A percentile compares a stretch with the other conserved stretches of the same genome.
phyloP scores from a whole-genome alignment of 2,797 vertebrate species.

The Saxicola maurus region DNA sequence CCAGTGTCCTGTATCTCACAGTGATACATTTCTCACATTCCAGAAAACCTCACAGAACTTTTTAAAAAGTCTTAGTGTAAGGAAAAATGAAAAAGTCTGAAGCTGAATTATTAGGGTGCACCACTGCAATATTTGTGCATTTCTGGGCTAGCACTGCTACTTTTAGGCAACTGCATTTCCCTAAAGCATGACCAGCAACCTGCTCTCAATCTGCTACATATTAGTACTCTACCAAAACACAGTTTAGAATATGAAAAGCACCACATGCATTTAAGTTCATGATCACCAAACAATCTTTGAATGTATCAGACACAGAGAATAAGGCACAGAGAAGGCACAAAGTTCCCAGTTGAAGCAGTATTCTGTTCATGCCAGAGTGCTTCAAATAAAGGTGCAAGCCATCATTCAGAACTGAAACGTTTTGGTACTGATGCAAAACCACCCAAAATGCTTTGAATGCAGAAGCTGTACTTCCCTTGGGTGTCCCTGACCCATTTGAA shows the following conservation, averaged over 20 bases:
- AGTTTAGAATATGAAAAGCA: neutral
- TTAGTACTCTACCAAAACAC: neutral
- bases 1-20: too few species aligned
- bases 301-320: neutral
- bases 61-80: too few species aligned
- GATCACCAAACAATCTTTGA: neutral
- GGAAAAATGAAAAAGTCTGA: neutral
- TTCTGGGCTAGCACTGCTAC: neutral
- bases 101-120: neutral
- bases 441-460: neutral
- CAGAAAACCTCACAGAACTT: too few species aligned
- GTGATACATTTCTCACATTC: too few species aligned
- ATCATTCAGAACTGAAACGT: neutral
- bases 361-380: neutral
- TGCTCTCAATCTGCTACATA: neutral
- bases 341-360: neutral
- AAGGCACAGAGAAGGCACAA: neutral
- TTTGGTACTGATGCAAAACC: neutral
- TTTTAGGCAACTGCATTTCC: neutral
- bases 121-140: neutral
- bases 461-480: neutral
- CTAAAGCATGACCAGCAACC: neutral
- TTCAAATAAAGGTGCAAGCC: neutral
- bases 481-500: neutral
- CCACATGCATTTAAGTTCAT: neutral